A percentile compares a stretch with the other conserved stretches of the same genome.
These are phyloP conservation scores for Corythaeola cristata DNA, from an alignment of 2,113 vertebrate genomes.

Conservation along the genomic window DNA sequence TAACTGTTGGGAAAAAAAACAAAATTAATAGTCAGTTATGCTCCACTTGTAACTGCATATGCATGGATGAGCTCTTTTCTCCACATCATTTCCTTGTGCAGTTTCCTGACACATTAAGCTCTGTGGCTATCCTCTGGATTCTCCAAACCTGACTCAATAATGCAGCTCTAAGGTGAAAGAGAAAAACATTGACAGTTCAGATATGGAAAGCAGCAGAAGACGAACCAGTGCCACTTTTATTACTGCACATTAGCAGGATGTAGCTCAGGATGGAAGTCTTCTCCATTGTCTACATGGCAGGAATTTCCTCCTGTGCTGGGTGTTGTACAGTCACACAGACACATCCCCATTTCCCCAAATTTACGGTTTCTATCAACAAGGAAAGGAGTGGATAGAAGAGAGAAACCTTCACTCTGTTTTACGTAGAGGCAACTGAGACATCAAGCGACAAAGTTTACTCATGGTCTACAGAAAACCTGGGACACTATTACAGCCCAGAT, in stretches of 20 bases:
- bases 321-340: neutral
- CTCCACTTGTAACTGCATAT: neutral
- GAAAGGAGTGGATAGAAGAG: neutral
- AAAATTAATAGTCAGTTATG: neutral
- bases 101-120: neutral
- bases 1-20: neutral
- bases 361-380: neutral
- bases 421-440: neutral
- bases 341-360: neutral
- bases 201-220: neutral
- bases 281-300: neutral
- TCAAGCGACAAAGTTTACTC: neutral
- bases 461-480: neutral
- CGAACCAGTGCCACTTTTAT: neutral
- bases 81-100: neutral
- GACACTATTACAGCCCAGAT: neutral
- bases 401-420: neutral
- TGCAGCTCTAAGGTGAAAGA: fast-evolving
- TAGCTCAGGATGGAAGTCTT: neutral
- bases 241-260: neutral
- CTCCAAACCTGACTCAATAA: neutral
- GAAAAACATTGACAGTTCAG: neutral
- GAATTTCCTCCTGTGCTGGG: neutral
- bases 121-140: neutral
- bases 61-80: neutral